phyloP scores from a whole-genome alignment of 2,113 vertebrate species.

The Collichthys lucidus region DNA sequence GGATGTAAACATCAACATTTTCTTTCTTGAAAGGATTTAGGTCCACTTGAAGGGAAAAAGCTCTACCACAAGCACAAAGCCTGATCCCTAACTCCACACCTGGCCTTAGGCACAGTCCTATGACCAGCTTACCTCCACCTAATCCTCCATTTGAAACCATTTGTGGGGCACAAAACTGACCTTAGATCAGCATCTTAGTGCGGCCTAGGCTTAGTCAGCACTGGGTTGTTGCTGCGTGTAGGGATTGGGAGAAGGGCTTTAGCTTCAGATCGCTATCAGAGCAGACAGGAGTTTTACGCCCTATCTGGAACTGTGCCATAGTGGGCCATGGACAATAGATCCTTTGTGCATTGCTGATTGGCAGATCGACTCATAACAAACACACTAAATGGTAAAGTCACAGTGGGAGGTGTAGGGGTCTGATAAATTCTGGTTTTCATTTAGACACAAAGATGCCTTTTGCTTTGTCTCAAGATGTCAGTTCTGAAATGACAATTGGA shows the following conservation, averaged over 20 bases:
- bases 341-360: slow-evolving; percentile 80
- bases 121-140: slow-evolving; percentile 64
- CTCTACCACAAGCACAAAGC: slow-evolving; percentile 69
- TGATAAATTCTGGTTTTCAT: slow-evolving; percentile 67
- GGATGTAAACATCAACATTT: slow-evolving; percentile 88
- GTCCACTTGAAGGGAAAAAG: slow-evolving; percentile 78
- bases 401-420: slow-evolving; percentile 58
- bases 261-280: slow-evolving; percentile 82
- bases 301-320: slow-evolving; percentile 75
- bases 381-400: slow-evolving; percentile 76
- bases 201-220: slow-evolving; percentile 62
- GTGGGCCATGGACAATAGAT: slow-evolving; percentile 73
- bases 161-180: slow-evolving; percentile 69
- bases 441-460: slow-evolving; percentile 60
- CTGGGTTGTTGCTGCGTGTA: slow-evolving; percentile 64
- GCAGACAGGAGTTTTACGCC: slow-evolving; percentile 76
- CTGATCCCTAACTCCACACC: slow-evolving; percentile 78
- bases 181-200: slow-evolving; percentile 74
- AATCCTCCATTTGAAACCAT: slow-evolving; percentile 73
- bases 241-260: slow-evolving; percentile 78
- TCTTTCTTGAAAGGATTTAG: slow-evolving; percentile 84
- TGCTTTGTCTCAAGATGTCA: slow-evolving; percentile 63
- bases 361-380: slow-evolving; percentile 79
- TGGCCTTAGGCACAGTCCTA: slow-evolving; percentile 77
- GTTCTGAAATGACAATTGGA: slow-evolving; percentile 50